Base-by-base conservation (phyloP, 2,113 vertebrate genomes). In the Apus apus region DNA sequence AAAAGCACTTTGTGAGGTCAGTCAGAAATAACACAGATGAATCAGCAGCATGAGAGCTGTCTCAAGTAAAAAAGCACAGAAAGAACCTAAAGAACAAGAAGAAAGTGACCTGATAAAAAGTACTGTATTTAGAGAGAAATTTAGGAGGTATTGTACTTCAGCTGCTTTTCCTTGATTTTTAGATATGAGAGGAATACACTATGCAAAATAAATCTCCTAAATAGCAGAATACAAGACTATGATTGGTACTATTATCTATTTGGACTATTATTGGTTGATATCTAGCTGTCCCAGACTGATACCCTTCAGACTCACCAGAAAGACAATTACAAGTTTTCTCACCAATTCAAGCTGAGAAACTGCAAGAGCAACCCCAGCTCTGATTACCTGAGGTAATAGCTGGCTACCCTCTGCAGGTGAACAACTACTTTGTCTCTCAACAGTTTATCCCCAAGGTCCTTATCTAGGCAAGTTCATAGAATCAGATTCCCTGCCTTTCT, bases 1-100 rank as follows among this genome's bases (percentile, higher is more conserved):
- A 95, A 93, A 94, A 93, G 57, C 85, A 91, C 71, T 91, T 95
- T 89, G 60, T 93, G 91, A 93, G 87, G 85, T 95, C 91, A 93
- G 48, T 93, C 82, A 96, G 64, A 88, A 96, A 88, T 86, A 93
- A 92, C 77, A 87, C 32, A 92, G 72, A 89, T 78, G 93, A 95
- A 95, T 86, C 85, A 90, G 81, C 30, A 93, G 62, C 58, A 56
- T 14, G 50, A 91, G 89, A 95, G 56, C 32, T 88, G 46, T 92
- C 60, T 86, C 53, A 34, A 48, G 43, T 15, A 83, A 72, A 13
- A 50, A 81, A 53, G 34, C 77, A 90, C 23, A 60, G 51, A 86
- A 56, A 65, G 27, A 75, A 61, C 54, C 29, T 56, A 17, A 90
- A 87, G 57, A 72, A 76, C 8, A 73, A 78, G 23, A 34, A 72